Base-by-base conservation (phyloP, 2,797 vertebrate species). In the Tokudaia muenninki region DNA sequence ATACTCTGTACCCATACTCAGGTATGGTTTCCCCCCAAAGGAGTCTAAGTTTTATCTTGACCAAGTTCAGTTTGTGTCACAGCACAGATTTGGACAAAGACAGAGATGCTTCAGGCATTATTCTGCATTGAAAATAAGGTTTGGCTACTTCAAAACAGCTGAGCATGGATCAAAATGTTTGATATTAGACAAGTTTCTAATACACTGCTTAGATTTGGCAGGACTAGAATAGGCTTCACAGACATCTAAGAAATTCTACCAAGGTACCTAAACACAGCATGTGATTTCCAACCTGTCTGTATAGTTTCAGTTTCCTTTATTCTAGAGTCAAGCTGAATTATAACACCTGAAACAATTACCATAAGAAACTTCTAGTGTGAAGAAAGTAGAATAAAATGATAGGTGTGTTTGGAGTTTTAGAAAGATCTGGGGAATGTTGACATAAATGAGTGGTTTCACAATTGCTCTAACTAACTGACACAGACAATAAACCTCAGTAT, bases 61-160 rank as follows among this genome's bases (percentile, higher is more conserved):
- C 98, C 50, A 83, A 93, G 97, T 98, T 96, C 92, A 97, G 80
- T 37, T 97, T 86, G 95, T 34, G 84, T 94, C 59, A 79, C 95
- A 97, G 90, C 67, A 87, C 0, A 55, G 47, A 81, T 41, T 70
- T 55, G 52, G 63, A 61, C 9, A 16, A 74, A 93, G 88, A 75
- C 80, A 98, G 80, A 63, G 0, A 52, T 47, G 22, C 61, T 72
- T 89, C 90, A 96, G 65, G 74, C 75, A 41, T 3, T 88, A 59
- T 1, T 94, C 75, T 97, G 83, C 89, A 94, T 94, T 84, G 84
- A 83, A 94, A 96, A 95, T 94, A 52, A 95, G 59, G 6, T 90
- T 93, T 88, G 89, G 84, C 52, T 87, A 37, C 83, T 79, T 94
- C 29, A 70, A 75, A 74, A 89, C 79, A 91, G 70, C 55, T 74